phyloP scores from a whole-genome alignment of 2,797 vertebrate genomes.

The Sebastes hubbsi region DNA sequence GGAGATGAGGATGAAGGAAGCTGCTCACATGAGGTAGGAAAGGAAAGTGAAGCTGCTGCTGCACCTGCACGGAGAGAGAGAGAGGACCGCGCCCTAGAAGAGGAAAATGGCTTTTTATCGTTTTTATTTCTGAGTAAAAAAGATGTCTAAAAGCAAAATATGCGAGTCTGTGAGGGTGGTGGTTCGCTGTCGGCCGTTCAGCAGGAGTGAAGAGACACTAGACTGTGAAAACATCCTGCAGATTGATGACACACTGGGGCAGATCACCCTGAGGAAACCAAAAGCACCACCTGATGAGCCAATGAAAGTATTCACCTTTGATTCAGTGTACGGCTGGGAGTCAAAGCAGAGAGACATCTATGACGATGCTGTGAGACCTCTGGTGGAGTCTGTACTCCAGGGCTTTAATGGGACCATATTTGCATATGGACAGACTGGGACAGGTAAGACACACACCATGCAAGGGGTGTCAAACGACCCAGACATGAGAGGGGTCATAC shows the following conservation, averaged over 20 bases:
- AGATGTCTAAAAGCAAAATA: conserved; percentile 84
- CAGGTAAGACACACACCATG: conserved; percentile 98
- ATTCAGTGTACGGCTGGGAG: conserved; percentile 90
- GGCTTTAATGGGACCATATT: conserved; percentile 97
- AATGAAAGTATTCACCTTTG: conserved; percentile 95
- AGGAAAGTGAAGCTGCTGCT: neutral
- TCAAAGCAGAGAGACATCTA: conserved; percentile 92
- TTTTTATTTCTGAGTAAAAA: neutral
- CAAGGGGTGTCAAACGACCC: conserved; percentile 89
- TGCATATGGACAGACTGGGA: conserved; percentile 96
- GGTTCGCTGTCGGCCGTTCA: conserved; percentile 93
- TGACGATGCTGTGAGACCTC: conserved; percentile 92
- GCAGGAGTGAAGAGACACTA: conserved; percentile 85
- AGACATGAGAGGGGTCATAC: conserved; percentile 90
- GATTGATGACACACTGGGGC: conserved; percentile 91
- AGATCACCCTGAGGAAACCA: conserved; percentile 91
- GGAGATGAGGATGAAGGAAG: neutral
- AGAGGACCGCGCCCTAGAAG: conserved; percentile 16
- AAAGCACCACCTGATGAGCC: conserved; percentile 87
- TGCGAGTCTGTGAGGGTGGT: conserved; percentile 94
- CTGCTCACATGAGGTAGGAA: conserved; percentile 10
- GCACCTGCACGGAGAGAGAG: conserved; percentile 32
- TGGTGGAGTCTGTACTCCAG: conserved; percentile 91
- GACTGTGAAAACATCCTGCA: conserved; percentile 86
- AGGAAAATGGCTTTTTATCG: conserved; percentile 2